Evolutionary conservation across 2,888 invertebrate genomes (phyloP).

Genomic region (Sinotaia quadrata): DNA sequence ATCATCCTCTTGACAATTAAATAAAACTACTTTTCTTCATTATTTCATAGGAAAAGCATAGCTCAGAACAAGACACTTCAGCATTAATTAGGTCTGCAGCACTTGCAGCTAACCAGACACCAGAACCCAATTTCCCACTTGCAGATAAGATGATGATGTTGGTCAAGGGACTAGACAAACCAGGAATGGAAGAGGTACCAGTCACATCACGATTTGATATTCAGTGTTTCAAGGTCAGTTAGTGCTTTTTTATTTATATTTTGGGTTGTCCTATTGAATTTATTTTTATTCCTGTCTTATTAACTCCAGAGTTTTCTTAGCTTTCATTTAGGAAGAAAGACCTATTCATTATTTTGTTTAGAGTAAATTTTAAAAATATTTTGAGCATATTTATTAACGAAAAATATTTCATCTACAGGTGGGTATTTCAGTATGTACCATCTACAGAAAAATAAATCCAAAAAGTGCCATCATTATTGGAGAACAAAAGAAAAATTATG

Average conservation of each 20-base stretch:
- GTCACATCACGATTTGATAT: slow-evolving; percentile 19
- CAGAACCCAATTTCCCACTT: slow-evolving; percentile 20
- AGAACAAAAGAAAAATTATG: too few relatives aligned
- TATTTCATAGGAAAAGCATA: slow-evolving; percentile 19
- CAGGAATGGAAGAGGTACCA: background rate
- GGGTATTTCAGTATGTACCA: background rate
- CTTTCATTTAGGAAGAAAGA: too few relatives aligned
- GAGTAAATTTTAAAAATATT: too few relatives aligned
- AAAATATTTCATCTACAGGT: too few relatives aligned
- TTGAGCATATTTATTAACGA: too few relatives aligned
- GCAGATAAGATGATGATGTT: slow-evolving; percentile 29
- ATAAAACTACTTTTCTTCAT: too few relatives aligned
- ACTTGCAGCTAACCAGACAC: background rate
- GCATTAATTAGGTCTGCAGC: slow-evolving; percentile 19
- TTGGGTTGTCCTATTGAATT: background rate
- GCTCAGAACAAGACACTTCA: slow-evolving; percentile 5
- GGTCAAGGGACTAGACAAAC: slow-evolving; percentile 16
- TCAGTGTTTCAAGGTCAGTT: slow-evolving; percentile 20
- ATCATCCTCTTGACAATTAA: too few relatives aligned
- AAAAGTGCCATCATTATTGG: too few relatives aligned
- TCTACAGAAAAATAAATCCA: too few relatives aligned
- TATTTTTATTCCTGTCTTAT: slow-evolving; percentile 1
- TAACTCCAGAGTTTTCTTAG: too few relatives aligned
- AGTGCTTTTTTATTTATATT: background rate
- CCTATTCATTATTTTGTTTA: too few relatives aligned